Evolutionary conservation across 1,140 invertebrate genomes (phyloP), one percentile per base, ranked within the genome.

Genomic region (Eumeta japonica): DNA sequence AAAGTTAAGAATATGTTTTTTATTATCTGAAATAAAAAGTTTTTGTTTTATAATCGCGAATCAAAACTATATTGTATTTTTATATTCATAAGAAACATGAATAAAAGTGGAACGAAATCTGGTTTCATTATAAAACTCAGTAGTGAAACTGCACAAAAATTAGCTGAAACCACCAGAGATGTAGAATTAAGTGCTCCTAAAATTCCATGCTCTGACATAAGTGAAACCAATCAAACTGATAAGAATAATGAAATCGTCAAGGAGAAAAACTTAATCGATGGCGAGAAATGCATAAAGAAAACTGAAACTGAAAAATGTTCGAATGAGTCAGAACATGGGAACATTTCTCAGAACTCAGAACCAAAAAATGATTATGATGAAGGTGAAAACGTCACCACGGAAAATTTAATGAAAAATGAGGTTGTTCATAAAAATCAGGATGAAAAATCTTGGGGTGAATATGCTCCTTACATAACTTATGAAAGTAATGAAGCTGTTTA

Each of bases 401-500:
- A n/a, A n/a, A n/a, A n/a, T n/a, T n/a, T n/a, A n/a, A n/a, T n/a
- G n/a, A n/a, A n/a, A n/a, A n/a, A n/a, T n/a, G n/a, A n/a, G n/a
- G n/a, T n/a, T n/a, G n/a, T n/a, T n/a, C n/a, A n/a, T n/a, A n/a
- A n/a, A n/a, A 7, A 5, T 24, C 5, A 7, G 5, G 20, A 24
- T 24, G 20, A n/a, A 24, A 24, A 39, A 12, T 42, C 47, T 18
- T 67, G 58, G 56, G 63, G 60, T 41, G 66, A 62, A 11, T 73
- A 75, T 48, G 55, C 66, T 16, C 52, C 67, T 16, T 65, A 74
- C 39, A 57, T 77, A 20, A 65, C 82, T 43, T 87, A 84, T 54
- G 81, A 85, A 58, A 83, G 82, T 24, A 81, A 83, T 41, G 67
- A 77, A 34, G 86, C 86, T 31, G 80, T 88, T 48, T 89, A 89